Evolutionary conservation across 2,888 invertebrate genomes (phyloP), one percentile per base, ranked within the genome.

Genomic region (Trissolcus japonicus): DNA sequence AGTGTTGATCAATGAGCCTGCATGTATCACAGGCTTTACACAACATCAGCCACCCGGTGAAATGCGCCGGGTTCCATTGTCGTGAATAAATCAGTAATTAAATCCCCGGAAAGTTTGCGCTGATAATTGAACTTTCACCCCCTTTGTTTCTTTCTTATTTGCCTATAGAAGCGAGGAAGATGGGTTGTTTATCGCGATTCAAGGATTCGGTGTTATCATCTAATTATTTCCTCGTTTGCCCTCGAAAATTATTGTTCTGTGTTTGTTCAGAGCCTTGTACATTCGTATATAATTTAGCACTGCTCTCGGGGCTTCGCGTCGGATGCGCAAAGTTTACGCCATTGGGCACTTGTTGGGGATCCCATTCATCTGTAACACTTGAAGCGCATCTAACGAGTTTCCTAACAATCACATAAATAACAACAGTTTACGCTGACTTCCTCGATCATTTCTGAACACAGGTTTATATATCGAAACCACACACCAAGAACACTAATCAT

Each of bases 381-480:
- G 74, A 76, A 78, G 72, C 72, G 66, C 63, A 59, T 68, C 76
- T 75, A 78, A 75, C 72, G 72, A 78, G 76, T 73, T 68, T 73
- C 61, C 65, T 50, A 79, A 68, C 78, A 57, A 72, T 61, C 48
- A 61, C 78, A 73, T 76, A 71, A 78, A 75, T 75, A 75, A 71
- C 74, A 46, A 46, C 16, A 46, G 46, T 56, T 50, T 61, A 25
- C 51, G 69, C 56, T 41, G 43, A 56, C 51, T 68, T 68, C 63
- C 48, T 50, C 56, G 56, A 73, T 73, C 61, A 56, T 61, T 66
- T 61, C 43, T 19, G 11, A 35, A 35, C 35, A 11, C 9, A 9
- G 9, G 9, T 35, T 35, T 35, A 35, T 35, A 35, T 69, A 68
- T 75, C 63, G 68, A 51, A 50, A 41, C 51, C 48, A 55, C 62